phyloP scores from a whole-genome alignment of 2,113 vertebrate species.

The Chaenogobius annularis region DNA sequence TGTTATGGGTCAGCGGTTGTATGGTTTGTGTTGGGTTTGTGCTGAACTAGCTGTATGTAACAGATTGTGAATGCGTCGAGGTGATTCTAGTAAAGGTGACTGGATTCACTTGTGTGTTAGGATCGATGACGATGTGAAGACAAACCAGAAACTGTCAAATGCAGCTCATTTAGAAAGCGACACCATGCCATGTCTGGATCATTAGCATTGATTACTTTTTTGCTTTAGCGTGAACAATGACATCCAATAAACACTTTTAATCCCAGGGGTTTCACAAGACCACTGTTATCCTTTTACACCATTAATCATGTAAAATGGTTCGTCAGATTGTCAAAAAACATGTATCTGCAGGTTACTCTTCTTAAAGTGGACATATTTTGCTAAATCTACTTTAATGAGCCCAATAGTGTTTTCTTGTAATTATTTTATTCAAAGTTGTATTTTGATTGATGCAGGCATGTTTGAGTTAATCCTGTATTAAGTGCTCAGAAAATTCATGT shows the following conservation, averaged over 20 bases:
- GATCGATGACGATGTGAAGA: neutral
- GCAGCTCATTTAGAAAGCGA: slow-evolving; percentile 7
- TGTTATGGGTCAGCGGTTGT: slow-evolving; percentile 30
- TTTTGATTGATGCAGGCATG: too few species aligned
- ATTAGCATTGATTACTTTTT: slow-evolving; percentile 45
- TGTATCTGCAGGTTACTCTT: too few species aligned
- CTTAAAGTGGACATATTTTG: too few species aligned
- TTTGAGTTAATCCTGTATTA: too few species aligned
- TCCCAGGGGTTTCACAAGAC: neutral
- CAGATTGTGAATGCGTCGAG: neutral
- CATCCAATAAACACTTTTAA: slow-evolving; percentile 3
- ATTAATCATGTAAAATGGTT: neutral
- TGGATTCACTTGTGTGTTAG: neutral
- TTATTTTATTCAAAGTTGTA: too few species aligned
- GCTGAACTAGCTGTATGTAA: neutral
- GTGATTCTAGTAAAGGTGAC: slow-evolving; percentile 6
- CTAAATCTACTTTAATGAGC: too few species aligned
- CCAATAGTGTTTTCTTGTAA: too few species aligned
- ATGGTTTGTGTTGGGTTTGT: slow-evolving; percentile 1
- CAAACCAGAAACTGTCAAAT: neutral
- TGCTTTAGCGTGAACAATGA: slow-evolving; percentile 36
- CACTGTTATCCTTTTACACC: neutral
- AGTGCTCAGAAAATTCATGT: too few species aligned
- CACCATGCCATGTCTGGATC: slow-evolving; percentile 29
- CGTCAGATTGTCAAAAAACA: too few species aligned